A percentile compares a stretch with the other conserved stretches of the same genome.
Evolutionary conservation across 1,140 invertebrate species (phyloP).

Genomic region (Sinonovacula constricta): DNA sequence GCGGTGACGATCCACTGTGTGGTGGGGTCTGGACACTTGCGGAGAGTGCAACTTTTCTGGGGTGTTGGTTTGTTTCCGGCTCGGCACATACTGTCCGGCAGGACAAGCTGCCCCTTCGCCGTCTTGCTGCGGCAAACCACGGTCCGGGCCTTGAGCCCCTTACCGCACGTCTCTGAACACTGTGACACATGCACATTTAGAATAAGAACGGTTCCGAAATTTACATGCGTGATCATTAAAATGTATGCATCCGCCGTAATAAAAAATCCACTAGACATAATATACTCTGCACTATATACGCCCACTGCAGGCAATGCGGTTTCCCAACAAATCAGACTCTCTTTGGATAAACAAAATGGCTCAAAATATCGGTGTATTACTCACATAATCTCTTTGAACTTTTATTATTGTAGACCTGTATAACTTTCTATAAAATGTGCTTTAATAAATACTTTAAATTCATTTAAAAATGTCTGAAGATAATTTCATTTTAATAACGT

Average conservation of each 20-base stretch:
- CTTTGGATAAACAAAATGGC: background rate
- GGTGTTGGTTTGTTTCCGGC: conserved; percentile 21
- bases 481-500: too few relatives aligned
- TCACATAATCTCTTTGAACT: too few relatives aligned
- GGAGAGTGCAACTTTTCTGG: conserved; percentile 29
- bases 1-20: conserved; percentile 30
- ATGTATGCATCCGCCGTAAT: background rate
- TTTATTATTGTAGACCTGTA: too few relatives aligned
- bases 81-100: conserved; percentile 57
- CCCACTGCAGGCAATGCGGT: background rate
- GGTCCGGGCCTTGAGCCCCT: conserved; percentile 50
- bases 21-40: conserved; percentile 22
- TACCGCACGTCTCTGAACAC: conserved; percentile 62
- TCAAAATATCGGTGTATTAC: background rate
- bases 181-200: conserved; percentile 17
- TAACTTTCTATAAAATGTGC: too few relatives aligned
- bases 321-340: background rate
- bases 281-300: background rate
- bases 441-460: too few relatives aligned
- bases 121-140: conserved; percentile 60
- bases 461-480: too few relatives aligned
- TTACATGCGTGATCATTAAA: background rate
- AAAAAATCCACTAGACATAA: background rate
- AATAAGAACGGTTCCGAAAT: background rate
- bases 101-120: conserved; percentile 42